A percentile compares a stretch with the other conserved stretches of the same genome.
These are phyloP conservation scores for Bucorvus abyssinicus DNA, from an alignment of 2,797 vertebrate genomes.

Conservation along the genomic window DNA sequence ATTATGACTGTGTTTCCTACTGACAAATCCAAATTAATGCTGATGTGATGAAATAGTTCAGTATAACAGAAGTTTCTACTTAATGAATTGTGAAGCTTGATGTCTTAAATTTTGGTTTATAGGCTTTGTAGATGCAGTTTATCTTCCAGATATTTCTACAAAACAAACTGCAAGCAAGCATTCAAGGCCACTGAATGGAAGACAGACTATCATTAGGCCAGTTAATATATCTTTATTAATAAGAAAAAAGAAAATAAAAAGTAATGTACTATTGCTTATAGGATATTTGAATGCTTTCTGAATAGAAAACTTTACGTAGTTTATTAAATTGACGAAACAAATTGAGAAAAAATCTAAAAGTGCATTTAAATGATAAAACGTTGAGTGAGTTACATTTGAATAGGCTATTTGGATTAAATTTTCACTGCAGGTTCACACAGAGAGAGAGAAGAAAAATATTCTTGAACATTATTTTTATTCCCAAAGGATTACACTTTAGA, in stretches of 20 bases:
- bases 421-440: not conserved
- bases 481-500: not conserved
- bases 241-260: not conserved
- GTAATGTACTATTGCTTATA: not conserved
- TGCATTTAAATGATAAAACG: not conserved
- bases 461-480: not conserved
- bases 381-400: not conserved
- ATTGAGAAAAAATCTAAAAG: not conserved
- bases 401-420: not conserved
- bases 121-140: not conserved
- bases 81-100: conserved; percentile 3
- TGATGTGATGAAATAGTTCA: not conserved
- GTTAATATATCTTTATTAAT: not conserved
- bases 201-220: not conserved
- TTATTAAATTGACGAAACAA: not conserved
- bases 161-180: not conserved
- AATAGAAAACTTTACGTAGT: not conserved
- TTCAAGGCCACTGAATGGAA: not conserved
- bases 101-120: not conserved
- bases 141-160: not conserved
- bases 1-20: not conserved
- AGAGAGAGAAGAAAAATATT: not conserved
- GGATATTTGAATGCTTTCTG: not conserved
- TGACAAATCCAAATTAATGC: not conserved
- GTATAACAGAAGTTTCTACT: too few species aligned